These are phyloP conservation scores for Columba guinea DNA, from an alignment of 2,797 vertebrate genomes.

Conservation along the genomic window DNA sequence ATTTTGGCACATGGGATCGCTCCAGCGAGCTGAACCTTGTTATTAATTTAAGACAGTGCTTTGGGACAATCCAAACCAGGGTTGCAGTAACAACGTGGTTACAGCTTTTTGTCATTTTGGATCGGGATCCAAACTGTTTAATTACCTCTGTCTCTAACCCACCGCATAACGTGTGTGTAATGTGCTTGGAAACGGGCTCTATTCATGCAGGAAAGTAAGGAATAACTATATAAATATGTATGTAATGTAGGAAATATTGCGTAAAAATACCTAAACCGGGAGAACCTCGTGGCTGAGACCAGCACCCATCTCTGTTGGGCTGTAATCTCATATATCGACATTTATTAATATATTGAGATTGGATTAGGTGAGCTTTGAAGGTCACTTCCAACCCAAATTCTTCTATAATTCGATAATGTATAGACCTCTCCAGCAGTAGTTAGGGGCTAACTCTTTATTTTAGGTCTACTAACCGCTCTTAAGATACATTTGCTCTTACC, in stretches of 20 bases:
- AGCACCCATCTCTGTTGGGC: fast-evolving
- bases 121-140: not conserved
- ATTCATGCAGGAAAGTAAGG: not conserved
- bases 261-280: not conserved
- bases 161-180: fast-evolving
- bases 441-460: not conserved
- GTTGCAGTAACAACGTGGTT: fast-evolving
- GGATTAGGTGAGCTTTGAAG: too few relatives aligned
- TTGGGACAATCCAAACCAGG: not conserved
- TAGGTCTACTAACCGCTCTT: not conserved
- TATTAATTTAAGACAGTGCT: not conserved
- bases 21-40: not conserved
- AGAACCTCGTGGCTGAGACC: not conserved
- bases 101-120: not conserved
- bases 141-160: not conserved
- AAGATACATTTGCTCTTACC: not conserved
- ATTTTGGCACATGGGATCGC: not conserved
- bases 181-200: fast-evolving
- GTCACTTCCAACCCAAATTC: too few relatives aligned
- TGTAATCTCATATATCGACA: not conserved
- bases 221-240: not conserved
- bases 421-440: not conserved
- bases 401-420: too few relatives aligned
- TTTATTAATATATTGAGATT: not conserved
- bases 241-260: not conserved